Evolutionary conservation across 2,888 invertebrate species (phyloP).

Genomic region (Leptopilina drosophilae): DNA sequence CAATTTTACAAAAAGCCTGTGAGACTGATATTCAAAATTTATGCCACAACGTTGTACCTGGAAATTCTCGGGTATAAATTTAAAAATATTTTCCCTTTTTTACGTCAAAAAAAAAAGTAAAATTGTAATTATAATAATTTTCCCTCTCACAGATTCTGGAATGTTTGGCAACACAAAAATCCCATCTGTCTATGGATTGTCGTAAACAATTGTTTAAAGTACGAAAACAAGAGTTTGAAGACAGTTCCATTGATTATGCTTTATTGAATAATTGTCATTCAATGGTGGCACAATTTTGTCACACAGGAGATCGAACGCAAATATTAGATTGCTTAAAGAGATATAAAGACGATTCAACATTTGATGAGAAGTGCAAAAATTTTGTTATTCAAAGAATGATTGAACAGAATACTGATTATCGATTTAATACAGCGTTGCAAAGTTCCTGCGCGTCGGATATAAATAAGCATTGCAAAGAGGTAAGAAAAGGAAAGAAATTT

Average conservation of each 20-base stretch:
- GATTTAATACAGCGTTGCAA: conserved; percentile 91
- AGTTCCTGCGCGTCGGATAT: conserved; percentile 90
- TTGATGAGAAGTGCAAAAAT: conserved; percentile 89
- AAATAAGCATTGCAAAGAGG: conserved; percentile 82
- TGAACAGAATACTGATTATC: conserved; percentile 92
- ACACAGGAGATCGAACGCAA: conserved; percentile 81
- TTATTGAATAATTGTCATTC: conserved; percentile 89
- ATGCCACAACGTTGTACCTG: conserved; percentile 84
- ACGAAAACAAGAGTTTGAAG: conserved; percentile 90
- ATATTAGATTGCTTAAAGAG: conserved; percentile 88
- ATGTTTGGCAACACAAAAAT: conserved; percentile 82
- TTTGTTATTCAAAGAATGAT: conserved; percentile 93
- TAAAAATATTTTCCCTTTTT: neutral
- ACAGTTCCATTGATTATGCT: conserved; percentile 92
- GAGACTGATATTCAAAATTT: conserved; percentile 85
- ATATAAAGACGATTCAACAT: conserved; percentile 86
- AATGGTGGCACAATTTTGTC: conserved; percentile 92
- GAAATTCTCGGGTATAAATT: conserved; percentile 79
- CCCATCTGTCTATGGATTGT: conserved; percentile 84
- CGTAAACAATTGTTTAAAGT: conserved; percentile 90
- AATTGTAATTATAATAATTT: conserved; percentile 10
- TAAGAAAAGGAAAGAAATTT: conserved; percentile 69
- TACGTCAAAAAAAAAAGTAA: neutral
- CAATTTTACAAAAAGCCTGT: conserved; percentile 90
- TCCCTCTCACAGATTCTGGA: conserved; percentile 85